A percentile compares a stretch with the other conserved stretches of the same genome.
phyloP scores from a whole-genome alignment of 2,113 vertebrate species.

The Odontophorus gujanensis region DNA sequence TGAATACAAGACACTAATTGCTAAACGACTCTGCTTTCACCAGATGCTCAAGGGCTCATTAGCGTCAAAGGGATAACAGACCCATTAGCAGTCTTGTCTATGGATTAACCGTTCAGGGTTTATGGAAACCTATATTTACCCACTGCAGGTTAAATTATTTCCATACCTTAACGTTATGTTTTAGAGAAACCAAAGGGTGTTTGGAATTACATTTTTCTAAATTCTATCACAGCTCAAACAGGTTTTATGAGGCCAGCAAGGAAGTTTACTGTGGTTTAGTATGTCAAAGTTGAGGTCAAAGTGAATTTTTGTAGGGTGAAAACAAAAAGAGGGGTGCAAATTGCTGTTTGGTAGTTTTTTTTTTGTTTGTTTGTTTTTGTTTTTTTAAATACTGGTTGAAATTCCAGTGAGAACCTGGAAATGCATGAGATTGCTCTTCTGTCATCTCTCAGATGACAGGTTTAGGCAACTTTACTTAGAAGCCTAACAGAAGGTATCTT shows the following conservation, averaged over 20 bases:
- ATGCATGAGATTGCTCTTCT: background rate
- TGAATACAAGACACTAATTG: constrained; percentile 53
- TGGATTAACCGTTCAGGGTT: constrained; percentile 36
- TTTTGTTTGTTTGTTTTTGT: background rate
- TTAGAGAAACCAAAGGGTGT: background rate
- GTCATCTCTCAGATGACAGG: background rate
- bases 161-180: background rate
- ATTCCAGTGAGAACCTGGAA: background rate
- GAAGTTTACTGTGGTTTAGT: background rate
- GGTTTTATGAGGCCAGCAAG: background rate
- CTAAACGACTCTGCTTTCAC: constrained; percentile 40
- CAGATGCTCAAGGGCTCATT: constrained; percentile 49
- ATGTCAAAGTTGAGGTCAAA: background rate
- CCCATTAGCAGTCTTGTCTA: constrained; percentile 38
- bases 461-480: background rate
- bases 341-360: background rate
- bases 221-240: background rate
- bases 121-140: background rate
- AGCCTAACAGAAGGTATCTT: background rate
- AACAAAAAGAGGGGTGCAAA: background rate
- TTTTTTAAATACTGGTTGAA: background rate
- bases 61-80: constrained; percentile 45
- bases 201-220: background rate
- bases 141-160: background rate
- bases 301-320: background rate